Percentiles rank a stretch among this genome's conserved stretches.
Conservation (phyloP, 1,140 invertebrate species). For the Drosophila kohkoa region DNA sequence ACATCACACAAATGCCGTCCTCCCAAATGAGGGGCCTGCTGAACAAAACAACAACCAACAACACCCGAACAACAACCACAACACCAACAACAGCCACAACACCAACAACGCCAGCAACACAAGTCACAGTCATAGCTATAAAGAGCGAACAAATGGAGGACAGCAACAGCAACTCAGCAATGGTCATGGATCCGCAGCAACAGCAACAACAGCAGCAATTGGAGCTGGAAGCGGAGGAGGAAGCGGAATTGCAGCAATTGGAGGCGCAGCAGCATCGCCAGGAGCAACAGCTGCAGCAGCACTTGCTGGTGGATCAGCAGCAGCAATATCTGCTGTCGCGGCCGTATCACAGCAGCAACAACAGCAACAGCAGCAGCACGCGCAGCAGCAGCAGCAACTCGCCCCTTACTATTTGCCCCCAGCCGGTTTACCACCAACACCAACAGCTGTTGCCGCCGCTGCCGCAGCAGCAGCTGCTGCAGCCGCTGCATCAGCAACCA, state of each 20-base stretch:
- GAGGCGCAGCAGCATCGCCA: slow-evolving; percentile 29
- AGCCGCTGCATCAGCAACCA: slow-evolving; percentile 48
- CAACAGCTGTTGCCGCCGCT: slow-evolving; percentile 65
- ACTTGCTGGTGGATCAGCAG: slow-evolving; percentile 49
- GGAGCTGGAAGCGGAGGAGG: slow-evolving; percentile 43
- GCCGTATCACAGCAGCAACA: slow-evolving; percentile 71
- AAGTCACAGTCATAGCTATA: slow-evolving; percentile 56
- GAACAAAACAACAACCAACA: slow-evolving; percentile 86
- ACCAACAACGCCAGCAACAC: slow-evolving; percentile 76
- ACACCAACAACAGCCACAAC: slow-evolving; percentile 55
- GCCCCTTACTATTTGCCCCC: slow-evolving; percentile 68
- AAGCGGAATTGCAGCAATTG: slow-evolving; percentile 53
- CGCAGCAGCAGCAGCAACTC: slow-evolving; percentile 66
- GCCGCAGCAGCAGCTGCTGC: slow-evolving; percentile 58
- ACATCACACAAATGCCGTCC: slow-evolving; percentile 85
- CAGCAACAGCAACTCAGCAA: slow-evolving; percentile 71
- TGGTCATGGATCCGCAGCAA: slow-evolving; percentile 53
- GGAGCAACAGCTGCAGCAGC: slow-evolving; percentile 37
- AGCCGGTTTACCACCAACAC: slow-evolving; percentile 38
- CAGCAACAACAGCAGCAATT: slow-evolving; percentile 45
- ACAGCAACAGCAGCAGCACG: slow-evolving; percentile 61
- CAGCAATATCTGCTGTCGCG: slow-evolving; percentile 65
- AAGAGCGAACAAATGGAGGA: slow-evolving; percentile 73
- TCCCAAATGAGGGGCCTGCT: slow-evolving; percentile 94
- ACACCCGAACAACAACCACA: slow-evolving; percentile 46